Conservation (phyloP, 2,888 invertebrate genomes). For the Megamerina dolium region DNA sequence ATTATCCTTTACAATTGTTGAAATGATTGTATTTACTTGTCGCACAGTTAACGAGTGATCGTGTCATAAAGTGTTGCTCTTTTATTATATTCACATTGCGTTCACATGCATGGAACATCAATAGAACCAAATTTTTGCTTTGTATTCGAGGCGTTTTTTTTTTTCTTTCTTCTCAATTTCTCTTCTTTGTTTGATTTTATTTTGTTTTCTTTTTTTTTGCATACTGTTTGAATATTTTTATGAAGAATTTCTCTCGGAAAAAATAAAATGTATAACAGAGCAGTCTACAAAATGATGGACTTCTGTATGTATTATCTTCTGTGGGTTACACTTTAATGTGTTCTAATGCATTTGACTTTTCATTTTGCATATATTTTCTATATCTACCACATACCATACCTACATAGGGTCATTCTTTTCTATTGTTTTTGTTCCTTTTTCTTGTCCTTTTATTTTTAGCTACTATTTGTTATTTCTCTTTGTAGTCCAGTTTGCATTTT, state of each 20-base stretch:
- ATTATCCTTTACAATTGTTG: conserved; percentile 38
- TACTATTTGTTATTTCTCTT: background rate
- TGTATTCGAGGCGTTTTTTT: too few species aligned
- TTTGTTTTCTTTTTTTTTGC: background rate
- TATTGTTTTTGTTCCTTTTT: background rate
- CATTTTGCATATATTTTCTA: background rate
- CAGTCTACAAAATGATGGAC: too few species aligned
- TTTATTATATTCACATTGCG: too few species aligned
- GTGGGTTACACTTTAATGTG: conserved; percentile 37
- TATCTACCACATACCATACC: too few species aligned
- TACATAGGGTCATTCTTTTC: too few species aligned
- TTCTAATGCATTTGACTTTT: conserved; percentile 45
- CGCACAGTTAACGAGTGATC: background rate
- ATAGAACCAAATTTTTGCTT: too few species aligned
- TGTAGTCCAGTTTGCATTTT: too few species aligned
- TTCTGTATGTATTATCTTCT: conserved; percentile 6
- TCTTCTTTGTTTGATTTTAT: too few species aligned
- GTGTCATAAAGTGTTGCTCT: background rate
- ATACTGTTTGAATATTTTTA: conserved; percentile 1
- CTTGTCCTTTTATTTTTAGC: background rate
- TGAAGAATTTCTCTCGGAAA: conserved; percentile 1
- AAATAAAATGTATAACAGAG: too few species aligned
- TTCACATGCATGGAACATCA: too few species aligned
- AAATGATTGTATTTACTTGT: conserved; percentile 11
- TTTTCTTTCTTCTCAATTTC: too few species aligned